Evolutionary conservation across 2,888 invertebrate genomes (phyloP).

Genomic region (Scaptodrosophila latifasciaeformis): DNA sequence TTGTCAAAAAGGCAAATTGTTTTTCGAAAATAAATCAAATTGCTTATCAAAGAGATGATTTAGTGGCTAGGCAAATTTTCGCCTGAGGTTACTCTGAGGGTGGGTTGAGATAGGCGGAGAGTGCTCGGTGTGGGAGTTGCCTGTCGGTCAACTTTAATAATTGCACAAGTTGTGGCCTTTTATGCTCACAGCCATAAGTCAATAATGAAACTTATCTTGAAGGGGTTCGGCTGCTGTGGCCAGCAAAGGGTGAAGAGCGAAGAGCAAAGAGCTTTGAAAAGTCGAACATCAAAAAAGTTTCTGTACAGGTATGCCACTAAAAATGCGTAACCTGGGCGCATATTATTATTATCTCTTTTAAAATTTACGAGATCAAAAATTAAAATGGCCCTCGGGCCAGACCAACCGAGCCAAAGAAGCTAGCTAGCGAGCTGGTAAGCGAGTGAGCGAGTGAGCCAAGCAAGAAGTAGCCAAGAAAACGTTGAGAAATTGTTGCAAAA

Average conservation of each 20-base stretch:
- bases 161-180: constrained; percentile 64
- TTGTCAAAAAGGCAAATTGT: constrained; percentile 57
- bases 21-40: constrained; percentile 63
- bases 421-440: neutral
- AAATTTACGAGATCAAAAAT: constrained; percentile 70
- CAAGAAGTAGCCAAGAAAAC: constrained; percentile 33
- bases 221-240: neutral
- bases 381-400: constrained; percentile 58
- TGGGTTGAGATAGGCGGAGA: too few species aligned
- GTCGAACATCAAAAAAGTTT: constrained; percentile 33
- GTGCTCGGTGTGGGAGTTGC: too few species aligned
- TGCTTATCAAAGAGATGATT: constrained; percentile 67
- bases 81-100: too few species aligned
- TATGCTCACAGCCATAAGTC: constrained; percentile 58
- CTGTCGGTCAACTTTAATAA: constrained; percentile 54
- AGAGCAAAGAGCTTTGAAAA: too few species aligned
- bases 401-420: neutral
- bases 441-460: constrained; percentile 8
- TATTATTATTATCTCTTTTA: constrained; percentile 68
- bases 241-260: too few species aligned
- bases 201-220: constrained; percentile 43
- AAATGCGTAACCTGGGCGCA: constrained; percentile 62
- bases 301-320: constrained; percentile 44
- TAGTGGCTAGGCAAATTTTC: constrained; percentile 45
- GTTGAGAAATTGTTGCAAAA: constrained; percentile 65